Evolutionary conservation across 2,888 invertebrate genomes (phyloP).

Genomic region (Tiliacea aurago): DNA sequence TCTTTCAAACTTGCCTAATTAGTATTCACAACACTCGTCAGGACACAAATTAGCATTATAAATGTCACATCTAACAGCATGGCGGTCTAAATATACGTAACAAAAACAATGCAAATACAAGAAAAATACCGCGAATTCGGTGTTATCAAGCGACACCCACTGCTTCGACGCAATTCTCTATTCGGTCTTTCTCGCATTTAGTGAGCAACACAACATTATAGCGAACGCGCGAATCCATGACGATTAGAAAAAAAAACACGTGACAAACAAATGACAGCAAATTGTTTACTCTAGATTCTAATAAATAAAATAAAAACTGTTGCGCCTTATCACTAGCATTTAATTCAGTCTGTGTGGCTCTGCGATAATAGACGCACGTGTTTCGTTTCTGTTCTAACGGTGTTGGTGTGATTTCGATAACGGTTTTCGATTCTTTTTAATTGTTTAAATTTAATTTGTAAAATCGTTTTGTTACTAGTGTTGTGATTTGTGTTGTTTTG

Average conservation of each 20-base stretch:
- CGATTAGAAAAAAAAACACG: conserved; percentile 66
- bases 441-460: conserved; percentile 58
- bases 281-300: conserved; percentile 55
- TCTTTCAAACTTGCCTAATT: conserved; percentile 14
- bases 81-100: conserved; percentile 35
- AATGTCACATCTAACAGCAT: conserved; percentile 39
- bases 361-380: conserved; percentile 63
- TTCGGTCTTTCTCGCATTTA: conserved; percentile 62
- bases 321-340: conserved; percentile 60
- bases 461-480: conserved; percentile 54
- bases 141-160: conserved; percentile 71
- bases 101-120: conserved; percentile 50
- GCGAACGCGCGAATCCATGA: conserved; percentile 68
- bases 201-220: conserved; percentile 64
- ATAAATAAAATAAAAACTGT: conserved; percentile 41
- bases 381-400: conserved; percentile 51
- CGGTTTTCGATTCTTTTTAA: conserved; percentile 63
- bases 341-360: conserved; percentile 66
- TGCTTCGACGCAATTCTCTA: conserved; percentile 67
- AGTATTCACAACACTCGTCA: conserved; percentile 23
- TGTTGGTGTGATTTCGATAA: conserved; percentile 55
- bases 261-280: conserved; percentile 51
- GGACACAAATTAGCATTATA: conserved; percentile 45
- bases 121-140: conserved; percentile 63
- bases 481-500: conserved; percentile 65